Evolutionary conservation across 64 coral and sea anemone genomes (phyloP), one percentile per base, ranked within the genome.

Genomic region (Actinia tenebrosa): DNA sequence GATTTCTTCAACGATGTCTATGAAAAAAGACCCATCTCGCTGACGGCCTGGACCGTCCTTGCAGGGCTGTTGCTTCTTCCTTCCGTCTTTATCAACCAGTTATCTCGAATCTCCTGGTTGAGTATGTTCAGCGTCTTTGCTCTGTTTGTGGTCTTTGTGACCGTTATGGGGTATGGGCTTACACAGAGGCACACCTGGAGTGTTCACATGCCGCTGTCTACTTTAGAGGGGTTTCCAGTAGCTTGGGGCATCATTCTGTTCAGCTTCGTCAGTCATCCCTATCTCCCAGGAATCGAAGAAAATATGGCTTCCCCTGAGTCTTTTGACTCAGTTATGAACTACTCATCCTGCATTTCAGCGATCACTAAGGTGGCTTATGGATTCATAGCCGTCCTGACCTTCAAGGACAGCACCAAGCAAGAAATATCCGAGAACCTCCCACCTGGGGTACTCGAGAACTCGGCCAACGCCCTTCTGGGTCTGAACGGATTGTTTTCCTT

Each of bases 121-220:
- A 99, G 97, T 47, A 99, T 99, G 97, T 92, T 99, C 62, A 99
- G 97, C 60, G 97, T 99, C 0, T 94, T 99, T 22, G 88, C 97
- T 8, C 89, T 99, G 3, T 53, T 95, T 3, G 80, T 95, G 71
- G 97, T 99, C 5, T 99, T 93, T 79, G 56, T 59, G 15, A 90
- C 91, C 7, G 93, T 94, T 22, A 93, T 95, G 58, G 97, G 97
- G 0, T 99, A 93, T 53, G 93, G 97, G 62, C 87, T 99, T 30
- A 93, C 88, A 11, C 88, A 93, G 77, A 89, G 91, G 55, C 80
- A 95, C 54, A 69, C 77, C 7, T 99, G 97, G 97, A 88, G 92
- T 92, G 83, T 86, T 71, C 83, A 92, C 60, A 89, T 99, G 89
- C 93, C 93, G 43, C 78, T 99, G 71, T 90, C 91, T 62, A 95